Base-by-base conservation (phyloP, 2,113 vertebrate genomes). In the Solea solea region DNA sequence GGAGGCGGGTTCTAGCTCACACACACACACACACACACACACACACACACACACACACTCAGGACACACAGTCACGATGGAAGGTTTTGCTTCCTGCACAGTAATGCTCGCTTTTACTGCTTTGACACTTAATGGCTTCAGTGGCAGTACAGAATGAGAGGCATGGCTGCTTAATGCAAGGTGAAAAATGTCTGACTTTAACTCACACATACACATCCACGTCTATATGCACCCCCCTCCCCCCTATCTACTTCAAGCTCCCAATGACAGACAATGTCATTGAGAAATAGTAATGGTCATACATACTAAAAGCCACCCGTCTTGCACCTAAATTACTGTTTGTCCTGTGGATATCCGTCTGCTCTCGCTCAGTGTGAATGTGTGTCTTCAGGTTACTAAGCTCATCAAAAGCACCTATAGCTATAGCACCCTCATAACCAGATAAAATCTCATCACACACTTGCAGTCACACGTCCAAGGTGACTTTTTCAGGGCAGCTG, bases 221-320 rank as follows among this genome's bases (percentile, higher is more conserved):
- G 55, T 63, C 44, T 55, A 72, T 69, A 60, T 49, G 7, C 70
- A 86, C 48, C 80, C 64, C 63, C 59, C 16, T 50, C 48, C 80
- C 64, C 63, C 59, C 16, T 50, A 51, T 78, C 51, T 77, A 51
- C 55, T 54, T 81, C 58, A 58, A 48, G 50, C 64, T 16, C 59
- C 48, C 13, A 9, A 63, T 72, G 57, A 69, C 64, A 78, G 72
- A 70, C 71, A 75, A 49, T 53, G 84, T 80, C 86, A 81, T 86
- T 89, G 87, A 74, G 76, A 74, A 55, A 52, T 15, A 16, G 58
- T 83, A 82, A 73, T 72, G 64, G 79, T 73, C 76, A 39, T 78
- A 76, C 81, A 91, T 86, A 80, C 76, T 81, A 88, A 91, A 60
- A 84, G 78, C 48, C 68, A 62, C 56, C 49, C 53, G 64, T 65